These are phyloP conservation scores for Trachemys scripta DNA, from an alignment of 2,113 vertebrate genomes.

Conservation along the genomic window DNA sequence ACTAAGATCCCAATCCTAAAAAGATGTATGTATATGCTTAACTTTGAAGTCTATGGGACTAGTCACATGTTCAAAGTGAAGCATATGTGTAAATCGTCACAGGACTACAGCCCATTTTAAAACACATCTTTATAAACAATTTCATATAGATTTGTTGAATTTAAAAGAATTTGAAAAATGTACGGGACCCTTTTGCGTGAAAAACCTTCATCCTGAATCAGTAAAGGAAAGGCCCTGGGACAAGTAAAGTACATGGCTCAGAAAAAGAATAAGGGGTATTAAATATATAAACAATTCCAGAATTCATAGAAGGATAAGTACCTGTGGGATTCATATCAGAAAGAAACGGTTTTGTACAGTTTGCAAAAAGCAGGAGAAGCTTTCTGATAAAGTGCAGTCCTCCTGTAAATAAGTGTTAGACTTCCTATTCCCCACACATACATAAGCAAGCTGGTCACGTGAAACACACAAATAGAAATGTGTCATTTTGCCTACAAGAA, in stretches of 20 bases:
- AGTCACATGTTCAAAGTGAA: not conserved
- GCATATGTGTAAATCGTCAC: not conserved
- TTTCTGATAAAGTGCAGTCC: not conserved
- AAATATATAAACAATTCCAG: not conserved
- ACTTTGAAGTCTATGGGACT: not conserved
- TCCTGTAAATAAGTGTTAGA: not conserved
- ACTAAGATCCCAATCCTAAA: not conserved
- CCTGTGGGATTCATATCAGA: not conserved
- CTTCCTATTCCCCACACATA: not conserved
- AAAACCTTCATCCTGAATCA: not conserved
- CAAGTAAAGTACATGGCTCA: not conserved
- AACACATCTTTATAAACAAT: not conserved
- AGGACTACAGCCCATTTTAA: not conserved
- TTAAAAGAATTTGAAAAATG: not conserved
- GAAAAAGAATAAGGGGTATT: not conserved
- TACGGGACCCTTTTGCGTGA: not conserved
- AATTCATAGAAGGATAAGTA: not conserved
- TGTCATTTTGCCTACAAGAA: too few species aligned
- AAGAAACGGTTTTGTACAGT: not conserved
- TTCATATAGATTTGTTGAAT: not conserved
- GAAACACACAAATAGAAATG: not conserved
- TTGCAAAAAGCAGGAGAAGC: not conserved
- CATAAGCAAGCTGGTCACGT: not conserved
- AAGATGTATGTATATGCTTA: accelerated
- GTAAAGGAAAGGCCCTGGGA: not conserved